Evolutionary conservation across 2,113 vertebrate genomes (phyloP), one percentile per base, ranked within the genome.

Genomic region (Cisticola juncidis): DNA sequence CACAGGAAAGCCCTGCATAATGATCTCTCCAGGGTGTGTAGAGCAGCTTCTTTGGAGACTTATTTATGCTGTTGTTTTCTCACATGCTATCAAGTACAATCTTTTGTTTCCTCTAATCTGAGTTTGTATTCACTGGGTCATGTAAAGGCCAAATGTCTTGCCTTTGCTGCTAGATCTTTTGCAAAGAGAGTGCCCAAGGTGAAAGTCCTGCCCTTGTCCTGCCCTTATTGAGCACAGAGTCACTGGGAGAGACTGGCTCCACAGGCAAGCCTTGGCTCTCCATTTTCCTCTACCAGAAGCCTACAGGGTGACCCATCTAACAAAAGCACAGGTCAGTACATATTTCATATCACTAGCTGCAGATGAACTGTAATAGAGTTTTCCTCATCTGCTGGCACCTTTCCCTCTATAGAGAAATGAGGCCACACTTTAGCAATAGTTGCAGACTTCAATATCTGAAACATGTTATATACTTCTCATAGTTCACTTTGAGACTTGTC

Each of bases 221-320:
- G 42, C 33, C n/a, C 47, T 76, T 68, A 28, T 31, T 0, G 0
- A 88, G 35, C 8, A 2, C 0, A 0, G 54, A 45, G 38, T 29
- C 38, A 23, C 45, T 47, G 22, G 40, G 12, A 72, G 45, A 69
- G 25, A 50, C 54, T 81, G 53, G 25, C 64, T 85, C 86, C 4
- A 1, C 54, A 53, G 36, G 48, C 23, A 61, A 65, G 24, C 58
- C 28, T 33, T 69, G 62, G 56, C 60, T 84, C 38, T 70, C 33
- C 11, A 4, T 56, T 44, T 79, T 73, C 58, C 48, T 51, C 36
- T 80, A 38, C 25, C 82, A 77, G 72, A 54, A 83, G 29, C 47
- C 68, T 78, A 26, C 11, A 29, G 36, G 24, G 38, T 78, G 45
- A 81, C 57, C 80, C 22, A 6, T 62, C 45, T 79, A 79, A 80